A percentile compares a stretch with the other conserved stretches of the same genome.
Conservation (phyloP, 2,113 vertebrate species). For the Corydoras sp. region DNA sequence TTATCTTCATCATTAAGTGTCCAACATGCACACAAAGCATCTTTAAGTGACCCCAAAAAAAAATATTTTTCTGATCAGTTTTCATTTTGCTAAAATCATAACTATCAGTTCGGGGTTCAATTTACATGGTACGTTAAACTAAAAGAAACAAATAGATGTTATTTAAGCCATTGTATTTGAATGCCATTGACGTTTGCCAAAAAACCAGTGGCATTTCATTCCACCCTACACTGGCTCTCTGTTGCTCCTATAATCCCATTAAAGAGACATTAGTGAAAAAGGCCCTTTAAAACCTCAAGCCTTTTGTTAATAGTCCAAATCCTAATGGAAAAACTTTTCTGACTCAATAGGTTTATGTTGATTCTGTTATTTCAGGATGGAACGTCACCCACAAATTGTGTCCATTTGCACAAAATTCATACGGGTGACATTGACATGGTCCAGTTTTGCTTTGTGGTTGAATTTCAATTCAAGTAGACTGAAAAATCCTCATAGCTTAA, state of each 20-base stretch:
- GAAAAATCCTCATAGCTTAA: slow-evolving; percentile 10
- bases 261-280: not conserved
- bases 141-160: not conserved
- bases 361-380: slow-evolving; percentile 6
- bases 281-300: slow-evolving; percentile 14
- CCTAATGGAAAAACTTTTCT: slow-evolving; percentile 21
- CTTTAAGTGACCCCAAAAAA: too few species aligned
- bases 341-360: slow-evolving; percentile 29
- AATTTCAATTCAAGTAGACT: not conserved
- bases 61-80: too few species aligned
- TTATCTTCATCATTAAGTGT: too few species aligned
- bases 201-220: slow-evolving; percentile 7
- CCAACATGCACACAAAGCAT: too few species aligned
- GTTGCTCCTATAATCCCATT: not conserved
- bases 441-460: slow-evolving; percentile 23
- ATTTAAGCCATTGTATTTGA: slow-evolving; percentile 40
- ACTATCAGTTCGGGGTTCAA: too few species aligned
- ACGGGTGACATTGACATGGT: not conserved
- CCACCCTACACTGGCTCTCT: slow-evolving; percentile 9
- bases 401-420: slow-evolving; percentile 4
- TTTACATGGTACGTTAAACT: too few species aligned
- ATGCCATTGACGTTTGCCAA: slow-evolving; percentile 35
- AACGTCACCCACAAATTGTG: slow-evolving; percentile 10
- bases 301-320: slow-evolving; percentile 11
- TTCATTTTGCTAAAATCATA: too few species aligned